Percentiles rank a stretch among this genome's conserved stretches.
Conservation (phyloP, 2,797 vertebrate genomes). For the Okamejei kenojei region DNA sequence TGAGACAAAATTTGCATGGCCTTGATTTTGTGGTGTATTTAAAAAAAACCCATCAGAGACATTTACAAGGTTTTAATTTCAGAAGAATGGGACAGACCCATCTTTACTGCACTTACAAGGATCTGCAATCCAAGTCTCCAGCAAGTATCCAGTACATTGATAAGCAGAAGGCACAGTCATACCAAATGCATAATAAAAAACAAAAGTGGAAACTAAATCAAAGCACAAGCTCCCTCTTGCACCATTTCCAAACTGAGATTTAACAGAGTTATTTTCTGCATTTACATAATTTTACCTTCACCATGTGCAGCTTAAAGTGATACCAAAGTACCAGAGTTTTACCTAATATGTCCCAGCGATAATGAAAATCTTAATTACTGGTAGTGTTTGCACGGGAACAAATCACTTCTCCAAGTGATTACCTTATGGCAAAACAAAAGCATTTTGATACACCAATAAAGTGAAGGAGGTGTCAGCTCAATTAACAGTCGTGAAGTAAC, state of each 20-base stretch:
- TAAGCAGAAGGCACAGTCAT: background rate
- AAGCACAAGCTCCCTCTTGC: background rate
- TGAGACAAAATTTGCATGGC: background rate
- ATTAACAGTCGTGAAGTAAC: background rate
- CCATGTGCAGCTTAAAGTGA: background rate
- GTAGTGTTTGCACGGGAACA: background rate
- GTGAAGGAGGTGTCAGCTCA: background rate
- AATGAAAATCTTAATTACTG: background rate
- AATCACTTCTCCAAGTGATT: background rate
- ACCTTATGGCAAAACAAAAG: background rate
- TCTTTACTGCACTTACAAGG: background rate
- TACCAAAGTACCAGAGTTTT: background rate
- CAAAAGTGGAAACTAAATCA: background rate
- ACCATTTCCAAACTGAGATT: background rate
- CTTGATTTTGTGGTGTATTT: background rate
- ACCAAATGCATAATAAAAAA: background rate
- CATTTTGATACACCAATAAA: background rate
- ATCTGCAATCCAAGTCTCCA: background rate
- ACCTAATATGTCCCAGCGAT: background rate
- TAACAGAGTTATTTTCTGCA: background rate
- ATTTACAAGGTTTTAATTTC: background rate
- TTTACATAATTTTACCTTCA: background rate
- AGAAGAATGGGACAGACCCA: background rate
- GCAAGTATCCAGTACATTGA: background rate
- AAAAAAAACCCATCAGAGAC: background rate